Evolutionary conservation across 2,797 vertebrate species (phyloP).

Genomic region (Danionella dracula): DNA sequence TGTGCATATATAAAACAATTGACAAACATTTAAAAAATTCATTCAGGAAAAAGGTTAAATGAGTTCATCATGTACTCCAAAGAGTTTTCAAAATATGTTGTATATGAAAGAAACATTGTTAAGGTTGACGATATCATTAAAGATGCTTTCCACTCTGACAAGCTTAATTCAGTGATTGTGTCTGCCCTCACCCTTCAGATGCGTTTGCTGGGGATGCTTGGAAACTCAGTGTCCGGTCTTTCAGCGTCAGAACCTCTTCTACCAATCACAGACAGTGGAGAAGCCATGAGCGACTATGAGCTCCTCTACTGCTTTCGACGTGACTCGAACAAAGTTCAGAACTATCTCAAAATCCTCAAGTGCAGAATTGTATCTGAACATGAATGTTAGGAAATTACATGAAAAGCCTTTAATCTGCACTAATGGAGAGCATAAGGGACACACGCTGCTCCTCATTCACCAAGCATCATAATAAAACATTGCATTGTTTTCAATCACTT

Average conservation of each 20-base stretch:
- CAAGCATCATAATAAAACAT: neutral
- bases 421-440: neutral
- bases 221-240: conserved; percentile 63
- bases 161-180: neutral
- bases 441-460: neutral
- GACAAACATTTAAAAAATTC: too few species aligned
- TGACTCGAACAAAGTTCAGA: conserved; percentile 81
- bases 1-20: too few species aligned
- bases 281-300: conserved; percentile 72
- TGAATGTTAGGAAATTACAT: conserved; percentile 58
- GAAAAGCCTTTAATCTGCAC: neutral
- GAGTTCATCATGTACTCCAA: too few species aligned
- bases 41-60: too few species aligned
- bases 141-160: too few species aligned
- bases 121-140: too few species aligned
- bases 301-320: conserved; percentile 80
- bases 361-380: conserved; percentile 73
- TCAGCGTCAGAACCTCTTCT: conserved; percentile 56
- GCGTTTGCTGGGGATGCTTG: conserved; percentile 74
- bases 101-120: too few species aligned
- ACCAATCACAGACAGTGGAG: conserved; percentile 47
- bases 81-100: too few species aligned
- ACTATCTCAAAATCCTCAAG: conserved; percentile 81
- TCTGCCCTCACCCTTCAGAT: conserved; percentile 67
- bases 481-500: neutral